Percentiles rank a stretch among this genome's conserved stretches.
Conservation (phyloP, 1,140 invertebrate species). For the Hormaphis cornu region DNA sequence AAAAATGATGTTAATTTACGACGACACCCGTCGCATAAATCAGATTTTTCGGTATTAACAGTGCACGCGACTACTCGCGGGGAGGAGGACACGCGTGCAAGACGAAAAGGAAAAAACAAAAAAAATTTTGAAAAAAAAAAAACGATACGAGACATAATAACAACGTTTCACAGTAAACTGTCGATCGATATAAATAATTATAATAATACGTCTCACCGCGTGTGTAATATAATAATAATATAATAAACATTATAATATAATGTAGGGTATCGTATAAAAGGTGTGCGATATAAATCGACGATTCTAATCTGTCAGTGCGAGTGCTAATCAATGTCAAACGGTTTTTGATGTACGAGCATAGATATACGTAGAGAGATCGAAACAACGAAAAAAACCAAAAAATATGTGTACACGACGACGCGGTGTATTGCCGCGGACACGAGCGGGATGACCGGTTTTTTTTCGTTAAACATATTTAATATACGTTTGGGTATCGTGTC, state of each 20-base stretch:
- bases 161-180: too few relatives aligned
- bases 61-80: too few relatives aligned
- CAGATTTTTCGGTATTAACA: too few relatives aligned
- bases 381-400: background rate
- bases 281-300: background rate
- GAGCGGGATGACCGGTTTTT: background rate
- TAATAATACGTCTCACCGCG: too few relatives aligned
- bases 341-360: slow-evolving; percentile 17
- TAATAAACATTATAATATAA: background rate
- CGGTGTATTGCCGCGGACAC: background rate
- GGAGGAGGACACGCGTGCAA: too few relatives aligned
- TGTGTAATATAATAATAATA: background rate
- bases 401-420: too few relatives aligned
- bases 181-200: too few relatives aligned
- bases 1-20: too few relatives aligned
- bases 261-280: background rate
- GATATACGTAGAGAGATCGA: background rate
- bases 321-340: slow-evolving; percentile 31
- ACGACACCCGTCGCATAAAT: too few relatives aligned
- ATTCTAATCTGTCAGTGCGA: slow-evolving; percentile 30
- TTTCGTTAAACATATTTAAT: background rate
- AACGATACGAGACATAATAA: too few relatives aligned
- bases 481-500: background rate
- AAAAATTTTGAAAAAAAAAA: too few relatives aligned
- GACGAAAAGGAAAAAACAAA: too few relatives aligned